Percentiles rank a stretch among this genome's conserved stretches.
These are phyloP conservation scores for Cliona cf. orientalis DNA, from an alignment of 37 sponge, comb jelly and placozoan species.

Conservation along the genomic window DNA sequence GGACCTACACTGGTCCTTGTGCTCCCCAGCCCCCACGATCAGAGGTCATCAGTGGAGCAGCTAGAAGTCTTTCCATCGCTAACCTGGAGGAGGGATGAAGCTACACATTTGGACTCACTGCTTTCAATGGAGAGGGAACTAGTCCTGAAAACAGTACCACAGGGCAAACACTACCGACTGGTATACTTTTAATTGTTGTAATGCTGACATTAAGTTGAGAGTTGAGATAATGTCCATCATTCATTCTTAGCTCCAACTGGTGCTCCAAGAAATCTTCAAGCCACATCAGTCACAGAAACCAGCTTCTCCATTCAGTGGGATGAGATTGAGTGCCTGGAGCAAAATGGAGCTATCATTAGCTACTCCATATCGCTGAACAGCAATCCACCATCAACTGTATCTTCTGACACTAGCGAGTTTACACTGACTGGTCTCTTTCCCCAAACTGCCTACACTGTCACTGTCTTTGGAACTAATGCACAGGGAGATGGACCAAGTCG, in stretches of 20 bases:
- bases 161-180: too few species aligned
- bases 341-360: conserved; percentile 14
- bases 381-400: too few species aligned
- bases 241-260: conserved; percentile 18
- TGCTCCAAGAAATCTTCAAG: not conserved
- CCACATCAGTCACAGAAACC: not conserved
- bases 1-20: conserved; percentile 16
- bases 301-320: conserved; percentile 1
- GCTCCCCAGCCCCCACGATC: not conserved
- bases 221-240: too few species aligned
- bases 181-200: too few species aligned
- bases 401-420: too few species aligned
- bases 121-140: conserved; percentile 4
- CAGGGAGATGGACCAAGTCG: too few species aligned
- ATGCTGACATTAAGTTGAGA: too few species aligned
- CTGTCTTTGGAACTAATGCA: too few species aligned
- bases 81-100: conserved; percentile 5
- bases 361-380: too few species aligned
- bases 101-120: not conserved
- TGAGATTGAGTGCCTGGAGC: not conserved
- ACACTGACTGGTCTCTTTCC: too few species aligned
- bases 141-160: too few species aligned
- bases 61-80: not conserved
- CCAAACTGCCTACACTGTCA: too few species aligned
- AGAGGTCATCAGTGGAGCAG: not conserved